Evolutionary conservation across 2,888 invertebrate genomes (phyloP).

Genomic region (Himalopsyche tibetana): DNA sequence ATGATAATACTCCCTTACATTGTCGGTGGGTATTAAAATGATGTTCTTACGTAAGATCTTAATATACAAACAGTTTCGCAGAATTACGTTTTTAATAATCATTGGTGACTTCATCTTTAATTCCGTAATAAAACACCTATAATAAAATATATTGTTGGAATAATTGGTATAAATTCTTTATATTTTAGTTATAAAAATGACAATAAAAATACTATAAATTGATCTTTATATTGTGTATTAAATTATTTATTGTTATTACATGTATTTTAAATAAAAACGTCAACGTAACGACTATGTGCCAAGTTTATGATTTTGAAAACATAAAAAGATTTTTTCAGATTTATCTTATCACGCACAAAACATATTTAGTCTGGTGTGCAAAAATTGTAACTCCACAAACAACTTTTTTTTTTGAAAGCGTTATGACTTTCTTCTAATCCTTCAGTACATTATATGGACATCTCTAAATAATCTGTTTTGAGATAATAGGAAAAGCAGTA

Average conservation of each 20-base stretch:
- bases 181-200: not conserved
- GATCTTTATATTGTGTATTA: not conserved
- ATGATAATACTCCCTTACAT: not conserved
- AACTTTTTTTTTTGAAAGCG: too few relatives aligned
- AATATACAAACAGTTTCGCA: not conserved
- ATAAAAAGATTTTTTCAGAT: not conserved
- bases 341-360: not conserved
- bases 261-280: not conserved
- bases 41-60: not conserved
- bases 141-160: not conserved
- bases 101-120: not conserved
- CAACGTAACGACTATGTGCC: not conserved
- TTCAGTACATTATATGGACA: too few relatives aligned
- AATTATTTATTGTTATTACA: not conserved
- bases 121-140: not conserved
- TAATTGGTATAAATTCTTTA: not conserved
- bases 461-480: too few relatives aligned
- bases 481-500: too few relatives aligned
- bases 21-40: not conserved
- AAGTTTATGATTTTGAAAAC: not conserved
- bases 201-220: slow-evolving; percentile 7
- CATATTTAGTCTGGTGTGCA: not conserved
- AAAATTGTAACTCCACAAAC: too few relatives aligned
- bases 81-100: not conserved
- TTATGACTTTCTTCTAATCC: too few relatives aligned